Percentiles rank a stretch among this genome's conserved stretches.
Conservation (phyloP, 2,113 vertebrate genomes). For the Urocitellus parryii region DNA sequence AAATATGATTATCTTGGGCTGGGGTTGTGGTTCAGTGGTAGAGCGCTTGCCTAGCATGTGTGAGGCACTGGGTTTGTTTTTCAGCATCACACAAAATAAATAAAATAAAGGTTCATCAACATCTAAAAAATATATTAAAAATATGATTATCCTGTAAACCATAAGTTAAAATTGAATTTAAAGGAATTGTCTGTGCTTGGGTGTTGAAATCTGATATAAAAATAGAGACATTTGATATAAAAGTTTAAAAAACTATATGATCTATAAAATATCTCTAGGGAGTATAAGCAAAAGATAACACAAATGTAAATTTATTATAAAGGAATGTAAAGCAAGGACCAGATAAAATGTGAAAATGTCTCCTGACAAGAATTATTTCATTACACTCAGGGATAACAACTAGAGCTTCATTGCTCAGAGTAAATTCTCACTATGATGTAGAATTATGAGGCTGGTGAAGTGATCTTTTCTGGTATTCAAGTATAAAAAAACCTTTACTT, state of each 20-base stretch:
- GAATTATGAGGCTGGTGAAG: background rate
- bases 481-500: constrained; percentile 19
- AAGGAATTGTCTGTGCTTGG: background rate
- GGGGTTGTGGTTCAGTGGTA: too few species aligned
- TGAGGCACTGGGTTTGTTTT: too few species aligned
- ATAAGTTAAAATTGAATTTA: constrained; percentile 32
- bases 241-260: background rate
- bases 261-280: constrained; percentile 14
- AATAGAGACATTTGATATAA: constrained; percentile 31
- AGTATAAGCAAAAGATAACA: constrained; percentile 30
- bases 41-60: too few species aligned
- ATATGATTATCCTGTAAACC: constrained; percentile 30
- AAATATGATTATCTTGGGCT: constrained; percentile 30
- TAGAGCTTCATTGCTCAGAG: background rate
- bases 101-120: too few species aligned
- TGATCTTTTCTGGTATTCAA: constrained; percentile 36
- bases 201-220: constrained; percentile 60
- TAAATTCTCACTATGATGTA: background rate
- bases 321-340: constrained; percentile 11
- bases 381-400: background rate
- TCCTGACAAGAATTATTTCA: background rate
- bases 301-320: constrained; percentile 24
- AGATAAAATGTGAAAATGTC: constrained; percentile 13
- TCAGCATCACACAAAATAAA: too few species aligned
- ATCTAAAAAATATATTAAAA: background rate